Evolutionary conservation across 2,797 vertebrate species (phyloP).

Genomic region (Cephalopachus bancanus): DNA sequence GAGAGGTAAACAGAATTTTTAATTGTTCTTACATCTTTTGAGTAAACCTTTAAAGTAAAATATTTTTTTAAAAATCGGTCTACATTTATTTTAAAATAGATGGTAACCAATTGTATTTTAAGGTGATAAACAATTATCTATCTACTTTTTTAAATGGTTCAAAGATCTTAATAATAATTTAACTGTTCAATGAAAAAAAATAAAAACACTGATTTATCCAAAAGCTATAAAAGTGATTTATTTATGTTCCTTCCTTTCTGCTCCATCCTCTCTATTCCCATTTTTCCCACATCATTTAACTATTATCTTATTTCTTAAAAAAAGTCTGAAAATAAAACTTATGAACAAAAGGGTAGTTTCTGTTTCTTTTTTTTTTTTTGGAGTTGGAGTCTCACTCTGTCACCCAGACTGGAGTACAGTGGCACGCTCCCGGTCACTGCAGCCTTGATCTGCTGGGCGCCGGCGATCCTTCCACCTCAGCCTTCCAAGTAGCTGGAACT

Average conservation of each 20-base stretch:
- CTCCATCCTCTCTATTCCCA: neutral
- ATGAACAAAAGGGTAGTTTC: constrained; percentile 25
- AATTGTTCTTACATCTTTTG: neutral
- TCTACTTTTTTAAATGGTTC: constrained; percentile 45
- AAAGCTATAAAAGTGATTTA: constrained; percentile 31
- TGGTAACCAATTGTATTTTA: neutral
- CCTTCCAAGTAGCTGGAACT: no score
- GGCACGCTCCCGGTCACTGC: no score
- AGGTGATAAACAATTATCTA: constrained; percentile 14
- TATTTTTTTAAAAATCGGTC: neutral
- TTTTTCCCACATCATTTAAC: constrained; percentile 58
- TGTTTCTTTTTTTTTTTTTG: no score
- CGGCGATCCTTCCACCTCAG: no score
- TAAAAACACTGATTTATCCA: neutral
- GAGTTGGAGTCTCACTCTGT: no score
- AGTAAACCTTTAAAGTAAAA: constrained; percentile 43
- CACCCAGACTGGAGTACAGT: no score
- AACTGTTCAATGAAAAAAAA: constrained; percentile 33
- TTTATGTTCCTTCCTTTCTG: constrained; percentile 41
- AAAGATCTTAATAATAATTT: constrained; percentile 10
- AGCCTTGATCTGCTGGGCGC: no score
- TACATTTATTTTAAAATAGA: constrained; percentile 32
- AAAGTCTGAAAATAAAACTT: constrained; percentile 47
- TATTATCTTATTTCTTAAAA: constrained; percentile 41
- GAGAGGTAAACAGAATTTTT: constrained; percentile 13